phyloP scores from a whole-genome alignment of 2,113 vertebrate species.

The Raja brachyura region DNA sequence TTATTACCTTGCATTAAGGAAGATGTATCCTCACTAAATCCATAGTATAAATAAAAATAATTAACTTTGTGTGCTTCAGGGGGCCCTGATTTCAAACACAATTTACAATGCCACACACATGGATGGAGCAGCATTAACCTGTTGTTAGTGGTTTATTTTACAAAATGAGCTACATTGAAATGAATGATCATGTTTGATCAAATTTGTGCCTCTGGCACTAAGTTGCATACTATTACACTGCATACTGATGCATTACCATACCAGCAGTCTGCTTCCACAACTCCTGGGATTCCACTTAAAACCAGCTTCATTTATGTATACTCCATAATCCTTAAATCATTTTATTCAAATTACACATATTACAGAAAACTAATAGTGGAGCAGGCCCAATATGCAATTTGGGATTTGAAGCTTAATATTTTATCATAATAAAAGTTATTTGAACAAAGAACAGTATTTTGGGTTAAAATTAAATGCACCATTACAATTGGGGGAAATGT shows the following conservation, averaged over 20 bases:
- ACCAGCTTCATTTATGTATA: slow-evolving; percentile 20
- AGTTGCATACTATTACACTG: background rate
- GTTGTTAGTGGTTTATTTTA: slow-evolving; percentile 14
- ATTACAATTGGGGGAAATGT: background rate
- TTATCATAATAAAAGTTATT: background rate
- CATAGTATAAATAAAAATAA: background rate
- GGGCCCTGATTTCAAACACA: background rate
- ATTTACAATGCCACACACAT: background rate
- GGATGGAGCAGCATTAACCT: background rate
- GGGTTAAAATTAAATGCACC: background rate
- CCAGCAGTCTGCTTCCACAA: background rate
- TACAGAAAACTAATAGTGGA: background rate
- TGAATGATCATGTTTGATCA: slow-evolving; percentile 26
- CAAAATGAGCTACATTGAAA: background rate
- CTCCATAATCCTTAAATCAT: slow-evolving; percentile 14
- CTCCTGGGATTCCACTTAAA: background rate
- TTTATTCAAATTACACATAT: slow-evolving; percentile 25
- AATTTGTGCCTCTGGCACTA: background rate
- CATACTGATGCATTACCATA: slow-evolving; percentile 14
- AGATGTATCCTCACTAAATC: background rate
- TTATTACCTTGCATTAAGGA: too few relatives aligned
- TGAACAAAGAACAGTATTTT: background rate
- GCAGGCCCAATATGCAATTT: slow-evolving; percentile 4
- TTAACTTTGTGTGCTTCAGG: background rate
- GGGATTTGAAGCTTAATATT: background rate